A percentile compares a stretch with the other conserved stretches of the same genome.
These are phyloP conservation scores for Psittacula derbiana DNA, from an alignment of 2,797 vertebrate species.

Conservation along the genomic window DNA sequence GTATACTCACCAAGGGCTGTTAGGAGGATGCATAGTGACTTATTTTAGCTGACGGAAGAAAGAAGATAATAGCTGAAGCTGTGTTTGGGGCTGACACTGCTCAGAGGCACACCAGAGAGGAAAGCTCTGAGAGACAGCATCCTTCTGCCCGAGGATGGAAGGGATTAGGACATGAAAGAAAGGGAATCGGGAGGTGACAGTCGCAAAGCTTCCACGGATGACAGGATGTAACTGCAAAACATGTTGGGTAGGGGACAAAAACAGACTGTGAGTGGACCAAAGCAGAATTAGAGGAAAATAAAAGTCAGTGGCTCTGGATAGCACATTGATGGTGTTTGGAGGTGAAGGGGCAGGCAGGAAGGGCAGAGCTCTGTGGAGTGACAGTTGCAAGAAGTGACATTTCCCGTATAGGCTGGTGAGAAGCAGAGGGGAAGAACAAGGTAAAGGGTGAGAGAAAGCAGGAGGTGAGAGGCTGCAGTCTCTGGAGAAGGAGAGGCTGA, in stretches of 20 bases:
- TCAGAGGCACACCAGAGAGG: rapidly evolving
- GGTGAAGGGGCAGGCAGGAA: neutral
- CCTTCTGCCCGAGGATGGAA: neutral
- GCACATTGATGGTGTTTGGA: neutral
- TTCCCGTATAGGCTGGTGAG: neutral
- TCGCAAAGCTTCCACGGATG: neutral
- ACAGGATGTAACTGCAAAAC: neutral
- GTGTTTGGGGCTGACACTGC: neutral
- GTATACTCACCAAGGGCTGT: neutral
- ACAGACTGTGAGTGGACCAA: neutral
- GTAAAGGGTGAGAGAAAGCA: neutral
- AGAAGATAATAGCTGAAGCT: neutral
- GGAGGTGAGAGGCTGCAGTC: neutral
- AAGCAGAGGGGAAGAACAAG: neutral
- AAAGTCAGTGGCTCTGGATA: neutral
- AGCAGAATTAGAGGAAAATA: neutral
- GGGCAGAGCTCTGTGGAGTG: rapidly evolving
- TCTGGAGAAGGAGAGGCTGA: neutral
- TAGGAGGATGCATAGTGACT: neutral
- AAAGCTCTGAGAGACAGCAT: neutral
- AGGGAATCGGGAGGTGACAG: neutral
- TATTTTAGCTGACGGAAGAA: neutral
- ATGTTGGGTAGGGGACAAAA: neutral
- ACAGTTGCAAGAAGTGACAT: neutral
- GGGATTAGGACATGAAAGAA: neutral